Conservation (phyloP, 2,888 invertebrate species). For the Hydrotaea diabolus region DNA sequence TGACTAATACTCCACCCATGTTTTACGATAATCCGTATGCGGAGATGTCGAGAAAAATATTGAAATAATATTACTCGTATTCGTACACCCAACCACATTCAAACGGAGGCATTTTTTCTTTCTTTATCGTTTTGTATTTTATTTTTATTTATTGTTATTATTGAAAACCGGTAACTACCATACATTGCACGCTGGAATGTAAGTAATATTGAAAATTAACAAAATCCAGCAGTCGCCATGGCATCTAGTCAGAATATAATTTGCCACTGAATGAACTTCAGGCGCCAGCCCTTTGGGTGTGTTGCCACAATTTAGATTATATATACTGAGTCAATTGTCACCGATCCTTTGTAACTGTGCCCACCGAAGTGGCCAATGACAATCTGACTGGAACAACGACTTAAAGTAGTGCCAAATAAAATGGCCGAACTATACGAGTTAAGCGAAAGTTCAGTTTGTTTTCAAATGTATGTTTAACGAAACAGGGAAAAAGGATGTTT, state of each 20-base stretch:
- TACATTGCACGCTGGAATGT: constrained; percentile 73
- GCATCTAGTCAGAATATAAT: neutral
- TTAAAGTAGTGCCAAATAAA: too few relatives aligned
- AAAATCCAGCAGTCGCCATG: too few relatives aligned
- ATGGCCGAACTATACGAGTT: too few relatives aligned
- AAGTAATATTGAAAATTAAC: constrained; percentile 67
- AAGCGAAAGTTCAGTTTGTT: too few relatives aligned
- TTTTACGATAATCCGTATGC: constrained; percentile 1
- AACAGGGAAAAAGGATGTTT: too few relatives aligned
- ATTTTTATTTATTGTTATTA: neutral
- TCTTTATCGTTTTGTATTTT: constrained; percentile 6
- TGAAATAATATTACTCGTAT: neutral
- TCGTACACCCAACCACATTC: neutral
- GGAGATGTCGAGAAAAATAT: constrained; percentile 46
- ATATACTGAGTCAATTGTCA: too few relatives aligned
- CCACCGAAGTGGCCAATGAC: too few relatives aligned
- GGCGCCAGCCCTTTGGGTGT: too few relatives aligned
- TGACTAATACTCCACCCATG: constrained; percentile 72
- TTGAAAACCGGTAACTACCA: constrained; percentile 18
- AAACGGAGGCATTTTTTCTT: constrained; percentile 72
- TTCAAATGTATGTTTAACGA: too few relatives aligned
- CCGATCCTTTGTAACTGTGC: too few relatives aligned
- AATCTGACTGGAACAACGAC: too few relatives aligned
- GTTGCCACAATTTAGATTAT: too few relatives aligned
- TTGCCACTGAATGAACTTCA: neutral